Evolutionary conservation across 2,113 vertebrate species (phyloP), one percentile per base, ranked within the genome.

Genomic region (Pelecanoides urinatrix): DNA sequence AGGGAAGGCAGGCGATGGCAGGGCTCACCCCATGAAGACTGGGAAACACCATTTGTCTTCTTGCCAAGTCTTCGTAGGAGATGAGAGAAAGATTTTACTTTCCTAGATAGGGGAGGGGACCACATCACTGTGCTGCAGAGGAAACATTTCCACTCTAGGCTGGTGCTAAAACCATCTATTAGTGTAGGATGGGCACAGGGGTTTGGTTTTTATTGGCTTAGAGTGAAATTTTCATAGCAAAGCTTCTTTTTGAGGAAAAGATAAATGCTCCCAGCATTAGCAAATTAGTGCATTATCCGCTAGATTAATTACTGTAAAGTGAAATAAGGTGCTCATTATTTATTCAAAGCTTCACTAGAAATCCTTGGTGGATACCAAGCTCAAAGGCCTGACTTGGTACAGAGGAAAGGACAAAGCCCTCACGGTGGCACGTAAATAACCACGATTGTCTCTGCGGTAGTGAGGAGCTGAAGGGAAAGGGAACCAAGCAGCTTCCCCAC

Each of bases 291-390:
- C 65, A 40, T 90, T 93, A 70, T 90, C 68, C 32, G 58, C 29
- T 42, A 66, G 94, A 88, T 96, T 97, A 97, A 97, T 97, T 93
- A 94, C 93, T 95, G 84, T 87, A 38, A 65, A 68, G 81, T 44
- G 72, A 72, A 90, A 88, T 88, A 74, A 56, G 62, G 68, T 65
- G 36, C 68, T 97, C 16, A 2, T 92, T 94, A 92, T 91, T 88
- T 97, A 93, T 93, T 92, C 93, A 75, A 42, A 65, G 45, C 38
- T 72, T 79, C 55, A 20, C 36, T 68, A 16, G 86, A 76, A 93
- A 66, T 47, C 81, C 67, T 25, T 26, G 76, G 82, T 84, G 93
- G 87, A 22, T 68, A 4, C 12, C 1, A 1, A 85, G 88, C 82
- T 90, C 44, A n/a, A 65, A 47, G 88, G 45, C 40, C 68, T 81